Percentiles rank a stretch among this genome's conserved stretches.
Conservation (phyloP, 2,888 invertebrate genomes). For the Gymnocheta viridis region DNA sequence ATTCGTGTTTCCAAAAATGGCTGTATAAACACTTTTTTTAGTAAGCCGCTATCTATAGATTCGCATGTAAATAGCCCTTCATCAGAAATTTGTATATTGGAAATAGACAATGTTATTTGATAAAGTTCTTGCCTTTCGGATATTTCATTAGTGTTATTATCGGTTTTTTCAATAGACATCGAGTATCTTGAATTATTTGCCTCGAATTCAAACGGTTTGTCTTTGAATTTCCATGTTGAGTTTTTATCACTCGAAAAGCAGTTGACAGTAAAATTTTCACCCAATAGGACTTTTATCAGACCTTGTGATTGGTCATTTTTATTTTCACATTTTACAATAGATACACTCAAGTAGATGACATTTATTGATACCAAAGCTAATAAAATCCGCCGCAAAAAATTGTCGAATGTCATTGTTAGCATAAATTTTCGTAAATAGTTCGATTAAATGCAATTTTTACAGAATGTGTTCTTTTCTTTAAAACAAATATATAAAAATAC, state of each 20-base stretch:
- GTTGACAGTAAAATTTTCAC: constrained; percentile 83
- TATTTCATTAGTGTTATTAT: constrained; percentile 76
- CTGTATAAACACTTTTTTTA: constrained; percentile 73
- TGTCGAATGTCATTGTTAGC: constrained; percentile 32
- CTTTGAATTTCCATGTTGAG: constrained; percentile 85
- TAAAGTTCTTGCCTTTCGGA: constrained; percentile 80
- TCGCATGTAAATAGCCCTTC: constrained; percentile 85
- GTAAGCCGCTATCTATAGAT: constrained; percentile 80
- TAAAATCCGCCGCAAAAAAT: constrained; percentile 42
- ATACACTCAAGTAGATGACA: constrained; percentile 60
- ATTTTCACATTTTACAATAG: constrained; percentile 54
- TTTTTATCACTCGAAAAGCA: constrained; percentile 83
- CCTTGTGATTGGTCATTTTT: constrained; percentile 49
- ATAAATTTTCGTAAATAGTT: neutral
- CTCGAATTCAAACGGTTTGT: constrained; percentile 83
- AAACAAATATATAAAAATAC: constrained; percentile 25
- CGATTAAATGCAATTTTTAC: constrained; percentile 1
- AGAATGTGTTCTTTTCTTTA: constrained; percentile 3
- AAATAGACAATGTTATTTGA: constrained; percentile 83
- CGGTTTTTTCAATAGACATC: constrained; percentile 57
- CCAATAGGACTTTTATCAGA: constrained; percentile 73
- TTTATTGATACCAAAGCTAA: constrained; percentile 49
- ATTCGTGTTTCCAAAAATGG: constrained; percentile 82
- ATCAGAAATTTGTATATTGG: constrained; percentile 84
- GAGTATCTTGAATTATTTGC: constrained; percentile 78